Percentiles rank a stretch among this genome's conserved stretches.
These are phyloP conservation scores for Orbicella faveolata DNA, from an alignment of 64 coral and sea anemone genomes.

Conservation along the genomic window DNA sequence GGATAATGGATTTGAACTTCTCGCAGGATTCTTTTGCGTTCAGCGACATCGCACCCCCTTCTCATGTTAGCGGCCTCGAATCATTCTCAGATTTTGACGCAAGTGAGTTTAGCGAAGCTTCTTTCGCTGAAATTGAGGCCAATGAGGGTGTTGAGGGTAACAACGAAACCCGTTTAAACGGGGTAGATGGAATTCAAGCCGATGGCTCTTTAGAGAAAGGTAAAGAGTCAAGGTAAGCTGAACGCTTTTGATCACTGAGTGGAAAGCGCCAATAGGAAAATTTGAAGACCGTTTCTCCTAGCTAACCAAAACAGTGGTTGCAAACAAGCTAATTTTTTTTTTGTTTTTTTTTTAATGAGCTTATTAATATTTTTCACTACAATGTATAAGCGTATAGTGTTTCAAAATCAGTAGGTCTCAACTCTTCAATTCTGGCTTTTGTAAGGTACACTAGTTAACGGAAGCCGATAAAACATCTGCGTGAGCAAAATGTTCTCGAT, in stretches of 20 bases:
- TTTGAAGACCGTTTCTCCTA: no score
- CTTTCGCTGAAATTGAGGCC: constrained; percentile 16
- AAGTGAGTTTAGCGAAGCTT: constrained; percentile 48
- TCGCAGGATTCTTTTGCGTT: constrained; percentile 86
- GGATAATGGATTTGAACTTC: constrained; percentile 70
- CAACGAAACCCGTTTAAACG: neutral
- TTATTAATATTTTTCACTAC: no score
- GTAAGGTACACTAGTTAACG: no score
- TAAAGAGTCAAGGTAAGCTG: neutral
- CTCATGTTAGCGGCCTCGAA: constrained; percentile 82
- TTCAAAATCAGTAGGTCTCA: no score
- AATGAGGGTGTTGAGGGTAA: neutral
- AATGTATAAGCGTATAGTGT: no score
- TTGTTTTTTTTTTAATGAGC: no score
- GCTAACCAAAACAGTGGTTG: no score
- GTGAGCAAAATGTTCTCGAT: no score
- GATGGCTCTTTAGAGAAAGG: neutral
- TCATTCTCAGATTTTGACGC: constrained; percentile 92
- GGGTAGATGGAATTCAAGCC: neutral
- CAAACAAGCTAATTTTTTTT: no score
- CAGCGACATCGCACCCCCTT: constrained; percentile 75
- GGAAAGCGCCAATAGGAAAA: no score
- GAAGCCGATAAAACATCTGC: no score
- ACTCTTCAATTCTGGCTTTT: no score
- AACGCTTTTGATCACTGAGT: neutral